phyloP scores from a whole-genome alignment of 2,113 vertebrate genomes.

The Phodopus roborovskii region DNA sequence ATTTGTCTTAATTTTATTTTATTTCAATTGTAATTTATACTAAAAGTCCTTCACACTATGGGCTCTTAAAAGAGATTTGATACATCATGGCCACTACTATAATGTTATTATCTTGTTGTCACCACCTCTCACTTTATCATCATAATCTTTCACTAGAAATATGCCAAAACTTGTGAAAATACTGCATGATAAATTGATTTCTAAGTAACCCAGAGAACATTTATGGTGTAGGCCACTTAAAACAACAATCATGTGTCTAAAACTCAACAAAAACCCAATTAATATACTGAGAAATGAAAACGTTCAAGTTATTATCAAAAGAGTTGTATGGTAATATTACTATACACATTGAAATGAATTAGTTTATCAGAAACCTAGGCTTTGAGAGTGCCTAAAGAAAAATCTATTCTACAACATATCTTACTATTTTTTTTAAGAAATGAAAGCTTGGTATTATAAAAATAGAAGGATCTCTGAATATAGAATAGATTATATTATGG shows the following conservation, averaged over 20 bases:
- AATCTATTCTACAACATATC: not conserved
- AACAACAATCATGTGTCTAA: not conserved
- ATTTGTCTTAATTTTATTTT: slow-evolving; percentile 44
- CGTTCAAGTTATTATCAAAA: slow-evolving; percentile 14
- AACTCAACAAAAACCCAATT: not conserved
- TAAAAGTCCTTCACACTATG: not conserved
- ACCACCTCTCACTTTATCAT: not conserved
- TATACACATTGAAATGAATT: not conserved
- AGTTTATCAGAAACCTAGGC: not conserved
- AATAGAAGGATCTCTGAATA: not conserved
- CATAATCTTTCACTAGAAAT: not conserved
- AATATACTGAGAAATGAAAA: not conserved
- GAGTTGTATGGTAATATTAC: not conserved
- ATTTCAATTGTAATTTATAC: not conserved
- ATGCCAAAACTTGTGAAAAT: not conserved
- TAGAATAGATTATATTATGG: not conserved
- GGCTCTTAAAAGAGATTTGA: slow-evolving; percentile 4
- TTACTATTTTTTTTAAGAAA: not conserved
- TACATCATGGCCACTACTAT: not conserved
- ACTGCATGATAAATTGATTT: not conserved
- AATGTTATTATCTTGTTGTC: not conserved
- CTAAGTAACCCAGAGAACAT: not conserved
- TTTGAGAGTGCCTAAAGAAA: not conserved
- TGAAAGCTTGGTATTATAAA: not conserved
- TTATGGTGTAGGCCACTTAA: not conserved